Evolutionary conservation across 2,113 vertebrate genomes (phyloP).

Genomic region (Myxocyprinus asiaticus): DNA sequence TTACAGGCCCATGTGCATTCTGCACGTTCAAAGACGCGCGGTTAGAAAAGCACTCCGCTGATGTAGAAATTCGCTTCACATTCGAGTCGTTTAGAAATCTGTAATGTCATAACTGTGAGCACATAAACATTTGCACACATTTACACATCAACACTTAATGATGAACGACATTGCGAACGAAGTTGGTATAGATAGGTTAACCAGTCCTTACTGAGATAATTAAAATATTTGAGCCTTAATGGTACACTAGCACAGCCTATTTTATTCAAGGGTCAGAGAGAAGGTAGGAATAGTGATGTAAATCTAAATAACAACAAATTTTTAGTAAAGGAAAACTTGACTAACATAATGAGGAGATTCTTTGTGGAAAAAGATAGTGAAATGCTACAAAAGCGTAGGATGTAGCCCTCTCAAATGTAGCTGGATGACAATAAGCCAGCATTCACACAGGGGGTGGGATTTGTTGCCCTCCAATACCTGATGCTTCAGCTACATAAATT

Average conservation of each 20-base stretch:
- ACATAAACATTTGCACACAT: too few relatives aligned
- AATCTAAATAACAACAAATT: neutral
- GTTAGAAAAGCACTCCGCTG: too few relatives aligned
- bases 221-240: neutral
- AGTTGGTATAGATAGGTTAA: too few relatives aligned
- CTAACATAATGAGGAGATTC: neutral
- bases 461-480: neutral
- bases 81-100: too few relatives aligned
- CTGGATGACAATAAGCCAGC: neutral
- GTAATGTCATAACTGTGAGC: too few relatives aligned
- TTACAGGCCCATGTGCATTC: too few relatives aligned
- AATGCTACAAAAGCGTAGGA: neutral
- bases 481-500: constrained; percentile 19
- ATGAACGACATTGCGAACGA: too few relatives aligned
- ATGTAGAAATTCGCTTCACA: too few relatives aligned
- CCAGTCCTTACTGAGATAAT: too few relatives aligned
- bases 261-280: neutral
- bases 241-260: neutral
- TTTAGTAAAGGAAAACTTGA: neutral
- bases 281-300: neutral
- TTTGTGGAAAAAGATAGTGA: neutral
- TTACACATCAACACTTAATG: too few relatives aligned
- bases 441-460: constrained; percentile 14
- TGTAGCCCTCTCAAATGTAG: neutral
- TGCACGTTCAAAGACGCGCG: too few relatives aligned